Evolutionary conservation across 2,797 vertebrate species (phyloP).

Genomic region (Amblyraja radiata): DNA sequence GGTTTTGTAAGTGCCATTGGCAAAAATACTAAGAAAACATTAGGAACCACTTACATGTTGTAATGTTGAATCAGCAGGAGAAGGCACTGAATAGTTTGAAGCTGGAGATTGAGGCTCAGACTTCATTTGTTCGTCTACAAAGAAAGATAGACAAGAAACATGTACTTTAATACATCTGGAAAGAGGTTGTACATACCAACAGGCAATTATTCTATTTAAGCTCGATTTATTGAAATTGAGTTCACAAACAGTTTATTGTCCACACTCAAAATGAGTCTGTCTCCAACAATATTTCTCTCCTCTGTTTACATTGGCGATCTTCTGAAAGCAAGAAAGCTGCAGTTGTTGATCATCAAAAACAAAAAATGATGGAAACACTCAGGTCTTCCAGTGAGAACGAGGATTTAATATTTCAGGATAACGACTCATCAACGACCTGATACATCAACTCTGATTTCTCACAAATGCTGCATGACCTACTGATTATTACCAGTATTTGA

Average conservation of each 20-base stretch:
- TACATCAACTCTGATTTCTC: too few relatives aligned
- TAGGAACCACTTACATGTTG: conserved; percentile 5
- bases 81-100: conserved; percentile 65
- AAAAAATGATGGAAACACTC: not conserved
- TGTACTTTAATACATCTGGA: too few relatives aligned
- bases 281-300: not conserved
- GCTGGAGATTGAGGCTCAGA: conserved; percentile 68
- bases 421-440: too few relatives aligned
- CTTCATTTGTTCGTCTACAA: conserved; percentile 48
- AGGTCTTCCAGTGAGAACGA: too few relatives aligned
- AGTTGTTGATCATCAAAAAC: not conserved
- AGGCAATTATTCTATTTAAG: not conserved
- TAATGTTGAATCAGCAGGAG: conserved; percentile 50
- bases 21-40: not conserved
- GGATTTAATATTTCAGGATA: too few relatives aligned
- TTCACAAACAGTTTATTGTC: not conserved
- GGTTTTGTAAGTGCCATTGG: not conserved
- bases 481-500: too few relatives aligned
- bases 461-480: too few relatives aligned
- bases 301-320: not conserved
- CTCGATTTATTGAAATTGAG: not conserved
- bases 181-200: not conserved
- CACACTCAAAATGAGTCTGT: too few relatives aligned
- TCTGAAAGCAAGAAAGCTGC: not conserved
- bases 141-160: not conserved